Percentiles rank a stretch among this genome's conserved stretches.
phyloP scores from a whole-genome alignment of 1,140 invertebrate genomes.

The Nylanderia fulva region DNA sequence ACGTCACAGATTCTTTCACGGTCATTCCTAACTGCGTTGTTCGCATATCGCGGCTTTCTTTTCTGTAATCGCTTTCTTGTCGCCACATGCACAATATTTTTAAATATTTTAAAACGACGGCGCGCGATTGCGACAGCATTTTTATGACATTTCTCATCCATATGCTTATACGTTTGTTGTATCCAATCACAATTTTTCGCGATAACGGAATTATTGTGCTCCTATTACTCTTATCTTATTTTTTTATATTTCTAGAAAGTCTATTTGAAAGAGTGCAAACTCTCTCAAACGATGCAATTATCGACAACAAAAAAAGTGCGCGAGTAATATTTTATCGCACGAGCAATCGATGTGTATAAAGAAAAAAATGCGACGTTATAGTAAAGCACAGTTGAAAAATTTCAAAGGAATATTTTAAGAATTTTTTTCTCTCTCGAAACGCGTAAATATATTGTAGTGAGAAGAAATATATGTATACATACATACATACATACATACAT shows the following conservation, averaged over 20 bases:
- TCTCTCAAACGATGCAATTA: neutral
- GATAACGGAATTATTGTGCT: conserved; percentile 10
- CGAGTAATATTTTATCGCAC: neutral
- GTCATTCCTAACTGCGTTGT: conserved; percentile 7
- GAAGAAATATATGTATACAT: neutral
- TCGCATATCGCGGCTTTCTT: conserved; percentile 20
- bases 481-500: no score
- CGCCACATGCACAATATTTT: neutral
- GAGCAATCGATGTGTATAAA: neutral
- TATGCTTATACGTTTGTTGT: conserved; percentile 1
- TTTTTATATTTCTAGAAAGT: conserved; percentile 37
- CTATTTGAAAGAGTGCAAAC: neutral
- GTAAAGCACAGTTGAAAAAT: neutral
- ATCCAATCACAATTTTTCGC: neutral
- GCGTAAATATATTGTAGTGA: neutral
- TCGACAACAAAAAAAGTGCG: neutral
- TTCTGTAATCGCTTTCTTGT: neutral
- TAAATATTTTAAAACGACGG: neutral
- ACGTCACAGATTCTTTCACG: conserved; percentile 30
- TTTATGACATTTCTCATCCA: conserved; percentile 27
- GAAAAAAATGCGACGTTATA: neutral
- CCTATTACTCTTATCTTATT: conserved; percentile 24
- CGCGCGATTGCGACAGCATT: neutral
- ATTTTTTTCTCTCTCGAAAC: neutral
- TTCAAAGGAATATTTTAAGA: neutral